Conservation (phyloP, 2,888 invertebrate genomes). For the Tiliacea aurago region DNA sequence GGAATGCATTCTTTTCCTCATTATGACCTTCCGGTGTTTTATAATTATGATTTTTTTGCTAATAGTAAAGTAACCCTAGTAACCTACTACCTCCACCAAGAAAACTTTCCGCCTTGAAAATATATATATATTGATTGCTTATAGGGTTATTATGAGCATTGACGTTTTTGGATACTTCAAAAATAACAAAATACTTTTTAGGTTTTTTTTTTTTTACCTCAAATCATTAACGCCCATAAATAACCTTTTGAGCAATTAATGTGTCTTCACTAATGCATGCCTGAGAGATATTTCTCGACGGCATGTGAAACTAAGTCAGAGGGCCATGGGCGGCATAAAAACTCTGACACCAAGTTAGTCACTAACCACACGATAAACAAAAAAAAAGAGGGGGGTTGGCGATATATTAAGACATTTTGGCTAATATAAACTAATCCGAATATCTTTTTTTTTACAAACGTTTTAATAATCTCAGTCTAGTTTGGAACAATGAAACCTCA, state of each 20-base stretch:
- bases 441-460: conserved; percentile 11
- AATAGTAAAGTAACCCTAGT: background rate
- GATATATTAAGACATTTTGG: background rate
- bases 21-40: conserved; percentile 17
- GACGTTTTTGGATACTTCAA: background rate
- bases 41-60: conserved; percentile 4
- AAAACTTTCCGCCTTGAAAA: too few relatives aligned
- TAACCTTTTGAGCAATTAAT: background rate
- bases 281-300: too few relatives aligned
- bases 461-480: conserved; percentile 11
- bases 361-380: too few relatives aligned
- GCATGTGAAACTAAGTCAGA: too few relatives aligned
- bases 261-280: background rate
- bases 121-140: background rate
- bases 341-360: too few relatives aligned
- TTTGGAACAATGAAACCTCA: conserved; percentile 15
- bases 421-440: background rate
- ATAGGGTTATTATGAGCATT: background rate
- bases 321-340: too few relatives aligned
- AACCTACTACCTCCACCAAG: background rate
- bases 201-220: background rate
- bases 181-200: background rate
- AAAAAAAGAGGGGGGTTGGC: too few relatives aligned
- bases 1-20: conserved; percentile 29
- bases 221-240: background rate